These are phyloP conservation scores for Amblyjoppa fuscipennis DNA, from an alignment of 2,888 invertebrate species.

Conservation along the genomic window DNA sequence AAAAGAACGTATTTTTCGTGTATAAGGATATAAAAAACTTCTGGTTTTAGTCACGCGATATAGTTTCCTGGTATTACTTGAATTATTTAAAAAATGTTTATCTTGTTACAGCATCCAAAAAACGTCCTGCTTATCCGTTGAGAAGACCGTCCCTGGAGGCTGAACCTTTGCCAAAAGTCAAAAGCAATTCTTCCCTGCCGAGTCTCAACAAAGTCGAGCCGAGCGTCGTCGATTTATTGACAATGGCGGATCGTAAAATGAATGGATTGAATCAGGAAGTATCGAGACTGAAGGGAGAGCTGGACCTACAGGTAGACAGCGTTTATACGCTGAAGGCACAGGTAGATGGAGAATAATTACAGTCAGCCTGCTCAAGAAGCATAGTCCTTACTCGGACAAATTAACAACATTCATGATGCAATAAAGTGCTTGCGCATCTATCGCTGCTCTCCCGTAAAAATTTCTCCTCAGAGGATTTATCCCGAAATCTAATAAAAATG, in stretches of 20 bases:
- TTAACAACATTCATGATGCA: no score
- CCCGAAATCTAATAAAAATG: no score
- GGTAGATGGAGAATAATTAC: constrained; percentile 75
- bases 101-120: constrained; percentile 76
- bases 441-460: no score
- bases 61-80: not conserved
- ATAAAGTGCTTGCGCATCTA: no score
- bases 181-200: constrained; percentile 73
- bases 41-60: no score
- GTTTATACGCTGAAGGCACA: constrained; percentile 79
- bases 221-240: constrained; percentile 78
- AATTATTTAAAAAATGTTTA: not conserved
- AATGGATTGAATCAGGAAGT: constrained; percentile 82
- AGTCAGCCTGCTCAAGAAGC: not conserved
- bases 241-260: constrained; percentile 83
- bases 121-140: constrained; percentile 80
- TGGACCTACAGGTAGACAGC: constrained; percentile 79
- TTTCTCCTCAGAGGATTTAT: no score
- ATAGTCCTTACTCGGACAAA: not conserved
- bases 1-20: no score
- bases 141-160: constrained; percentile 79
- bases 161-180: constrained; percentile 76
- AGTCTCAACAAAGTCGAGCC: constrained; percentile 78
- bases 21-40: no score
- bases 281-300: constrained; percentile 80